Evolutionary conservation across 2,888 invertebrate species (phyloP), one percentile per base, ranked within the genome.

Genomic region (Thecocarcelia acutangulata): DNA sequence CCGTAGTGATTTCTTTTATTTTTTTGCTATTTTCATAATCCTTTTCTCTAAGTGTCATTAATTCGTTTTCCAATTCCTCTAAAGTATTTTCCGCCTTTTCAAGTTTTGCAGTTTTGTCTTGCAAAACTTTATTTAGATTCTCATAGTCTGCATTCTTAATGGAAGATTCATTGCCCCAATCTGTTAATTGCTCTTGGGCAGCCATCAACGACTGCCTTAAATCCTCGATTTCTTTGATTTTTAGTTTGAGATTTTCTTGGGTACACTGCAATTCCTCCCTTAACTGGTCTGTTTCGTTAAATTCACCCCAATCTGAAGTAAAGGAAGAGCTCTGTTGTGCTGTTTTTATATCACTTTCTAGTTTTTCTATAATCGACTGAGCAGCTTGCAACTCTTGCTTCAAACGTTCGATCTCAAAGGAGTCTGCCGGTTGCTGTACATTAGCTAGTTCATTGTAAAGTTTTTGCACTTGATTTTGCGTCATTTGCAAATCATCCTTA

Each of bases 1-100:
- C 91, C 54, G 88, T 89, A 85, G 92, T 92, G 61, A 92, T 28
- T 9, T 85, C 84, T 61, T 74, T 78, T 13, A 80, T 15, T 44
- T 68, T 80, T 50, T 58, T 59, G 0, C 28, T n/a, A 21, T 64
- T 82, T 21, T 78, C 78, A 19, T 64, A 52, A 19, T 81, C 70
- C 17, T 77, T 80, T 40, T 84, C 84, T 21, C 82, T 83, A 15
- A 86, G 40, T 11, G 66, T 42, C 24, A 84, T 69, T 64, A 86
- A 70, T 56, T 86, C 85, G 6, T 79, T 70, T 46, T 86, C 85
- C 1, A 86, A 81, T 6, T 83, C 81, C 44, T 84, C 84, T 13
- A 86, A 17, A 0, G 83, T 83, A 1, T 63, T 42, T 52, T 85
- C 84, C 3, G 85, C 83, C 21, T 78, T 80, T 12, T 83, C 69